Percentiles rank a stretch among this genome's conserved stretches.
These are phyloP conservation scores for Paedocypris sp. DNA, from an alignment of 2,113 vertebrate species.

Conservation along the genomic window DNA sequence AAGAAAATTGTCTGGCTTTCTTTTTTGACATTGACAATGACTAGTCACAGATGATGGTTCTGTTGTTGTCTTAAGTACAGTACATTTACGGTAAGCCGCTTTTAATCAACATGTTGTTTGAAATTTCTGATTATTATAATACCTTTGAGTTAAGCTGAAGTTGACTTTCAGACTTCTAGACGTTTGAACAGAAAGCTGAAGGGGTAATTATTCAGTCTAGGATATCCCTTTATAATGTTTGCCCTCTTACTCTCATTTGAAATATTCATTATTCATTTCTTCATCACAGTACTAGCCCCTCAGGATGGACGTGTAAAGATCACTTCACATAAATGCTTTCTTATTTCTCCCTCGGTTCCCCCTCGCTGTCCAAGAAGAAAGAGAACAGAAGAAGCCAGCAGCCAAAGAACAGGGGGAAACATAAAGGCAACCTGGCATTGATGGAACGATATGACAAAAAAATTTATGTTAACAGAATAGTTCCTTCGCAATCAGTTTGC, in stretches of 20 bases:
- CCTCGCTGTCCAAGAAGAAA: conserved; percentile 12
- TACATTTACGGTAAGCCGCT: no score
- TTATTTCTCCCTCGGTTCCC: conserved; percentile 42
- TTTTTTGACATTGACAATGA: no score
- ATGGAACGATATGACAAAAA: background rate
- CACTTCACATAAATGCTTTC: conserved; percentile 41
- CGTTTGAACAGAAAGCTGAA: background rate
- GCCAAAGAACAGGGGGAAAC: conserved; percentile 3
- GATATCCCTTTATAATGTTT: conserved; percentile 30
- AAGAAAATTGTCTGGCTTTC: no score
- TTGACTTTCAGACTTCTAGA: background rate
- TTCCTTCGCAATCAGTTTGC: no score
- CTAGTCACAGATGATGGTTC: no score
- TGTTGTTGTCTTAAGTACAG: no score
- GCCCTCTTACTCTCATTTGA: conserved; percentile 31
- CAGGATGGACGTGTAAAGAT: conserved; percentile 46
- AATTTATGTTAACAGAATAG: conserved; percentile 3
- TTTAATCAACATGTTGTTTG: background rate
- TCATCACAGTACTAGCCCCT: conserved; percentile 44
- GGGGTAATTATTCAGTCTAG: conserved; percentile 26
- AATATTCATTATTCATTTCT: conserved; percentile 52
- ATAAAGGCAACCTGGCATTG: conserved; percentile 13
- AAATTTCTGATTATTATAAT: background rate
- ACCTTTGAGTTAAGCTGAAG: background rate
- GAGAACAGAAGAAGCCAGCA: conserved; percentile 4